A percentile compares a stretch with the other conserved stretches of the same genome.
phyloP scores from a whole-genome alignment of 2,888 invertebrate species.

The Liposcelis brunnea region DNA sequence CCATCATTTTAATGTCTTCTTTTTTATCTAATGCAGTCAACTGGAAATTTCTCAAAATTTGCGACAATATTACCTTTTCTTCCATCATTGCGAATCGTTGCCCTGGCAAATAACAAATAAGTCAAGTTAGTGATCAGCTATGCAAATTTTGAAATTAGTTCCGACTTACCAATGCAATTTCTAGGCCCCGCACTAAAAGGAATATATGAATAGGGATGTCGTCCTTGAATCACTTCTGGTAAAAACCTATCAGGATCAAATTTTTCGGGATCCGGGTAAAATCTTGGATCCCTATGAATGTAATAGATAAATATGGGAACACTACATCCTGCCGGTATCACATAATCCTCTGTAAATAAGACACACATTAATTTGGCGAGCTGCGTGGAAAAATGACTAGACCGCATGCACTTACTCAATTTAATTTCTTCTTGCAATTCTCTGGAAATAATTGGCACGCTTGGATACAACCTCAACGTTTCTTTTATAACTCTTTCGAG shows the following conservation, averaged over 20 bases:
- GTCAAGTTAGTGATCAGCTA: no score
- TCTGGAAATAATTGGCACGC: background rate
- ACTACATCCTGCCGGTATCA: background rate
- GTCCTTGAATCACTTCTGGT: background rate
- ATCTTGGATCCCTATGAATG: conserved; percentile 2
- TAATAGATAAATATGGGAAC: background rate
- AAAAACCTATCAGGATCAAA: conserved; percentile 4
- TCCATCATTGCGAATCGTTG: conserved; percentile 6
- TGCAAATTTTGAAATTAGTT: no score
- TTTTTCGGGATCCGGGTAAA: background rate
- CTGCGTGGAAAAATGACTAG: no score
- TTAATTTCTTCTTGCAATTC: background rate
- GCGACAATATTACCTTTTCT: background rate
- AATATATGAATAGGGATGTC: conserved; percentile 3
- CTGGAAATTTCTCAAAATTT: background rate
- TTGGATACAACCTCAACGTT: conserved; percentile 8
- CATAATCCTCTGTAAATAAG: background rate
- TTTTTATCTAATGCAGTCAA: no score
- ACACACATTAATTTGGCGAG: no score
- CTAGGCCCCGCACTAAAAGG: conserved; percentile 5
- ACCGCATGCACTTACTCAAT: conserved; percentile 7
- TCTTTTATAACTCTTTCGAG: conserved; percentile 8
- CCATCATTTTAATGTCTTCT: no score
- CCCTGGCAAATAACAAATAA: background rate
- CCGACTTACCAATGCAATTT: conserved; percentile 4